Base-by-base conservation (phyloP, 2,113 vertebrate genomes). In the Phalacrocorax brasilianus region DNA sequence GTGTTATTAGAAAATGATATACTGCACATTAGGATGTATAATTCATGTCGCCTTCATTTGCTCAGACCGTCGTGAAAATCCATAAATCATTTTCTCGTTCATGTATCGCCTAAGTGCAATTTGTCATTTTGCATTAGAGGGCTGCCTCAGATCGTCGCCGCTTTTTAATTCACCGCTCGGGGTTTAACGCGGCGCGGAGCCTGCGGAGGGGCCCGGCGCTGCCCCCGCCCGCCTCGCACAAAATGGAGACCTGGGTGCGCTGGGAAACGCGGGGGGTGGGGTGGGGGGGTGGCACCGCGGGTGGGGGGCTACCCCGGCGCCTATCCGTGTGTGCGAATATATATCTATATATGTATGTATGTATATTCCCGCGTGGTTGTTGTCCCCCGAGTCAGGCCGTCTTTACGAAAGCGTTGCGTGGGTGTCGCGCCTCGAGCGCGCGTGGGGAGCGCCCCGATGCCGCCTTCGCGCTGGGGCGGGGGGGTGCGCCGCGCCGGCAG, bases 81-180 rank as follows among this genome's bases (percentile, higher is more conserved):
- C 97, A 98, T 98, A 98, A 97, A 98, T 98, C 98, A 98, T 97
- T 97, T 98, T 98, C 98, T 98, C 96, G 93, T 97, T 97, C 97
- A 87, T 94, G 97, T 97, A 96, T 93, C 45, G 96, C 97, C 97
- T 95, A 97, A 98, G 97, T 93, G 97, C 97, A 93, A 98, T 98
- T 98, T 98, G 98, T 98, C 98, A 97, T 93, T 92, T 79, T 56
- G 97, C 93, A 95, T 98, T 96, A 97, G 91, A 44, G 90, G 91
- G 81, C 55, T 76, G 96, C 93, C 92, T 87, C 93, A 77, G 73
- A 91, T 91, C 97, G 76, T 63, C 77, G 81, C 50, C 85, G 95
- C 96, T 97, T 98, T 45, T 97, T 95, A 90, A 96, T 96, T 95
- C 97, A 28, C 91, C 33, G 94, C 95, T 91, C 90, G 91, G 94